Evolutionary conservation across 2,888 invertebrate genomes (phyloP).

Genomic region (Acanthoscelides obtectus): DNA sequence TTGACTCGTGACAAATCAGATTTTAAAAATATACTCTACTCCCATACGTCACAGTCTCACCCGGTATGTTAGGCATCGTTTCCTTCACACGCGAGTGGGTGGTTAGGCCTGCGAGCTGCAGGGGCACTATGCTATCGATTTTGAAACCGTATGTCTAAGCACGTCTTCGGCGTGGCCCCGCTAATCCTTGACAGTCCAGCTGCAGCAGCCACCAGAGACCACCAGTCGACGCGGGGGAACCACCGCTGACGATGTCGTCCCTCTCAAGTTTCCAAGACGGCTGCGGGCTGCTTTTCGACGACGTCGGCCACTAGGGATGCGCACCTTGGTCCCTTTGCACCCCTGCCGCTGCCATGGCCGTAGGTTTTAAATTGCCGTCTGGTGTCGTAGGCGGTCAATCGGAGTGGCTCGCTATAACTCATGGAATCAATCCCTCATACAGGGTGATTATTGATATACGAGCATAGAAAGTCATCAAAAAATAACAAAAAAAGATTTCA

Average conservation of each 20-base stretch:
- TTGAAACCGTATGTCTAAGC: constrained; percentile 31
- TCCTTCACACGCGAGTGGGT: not conserved
- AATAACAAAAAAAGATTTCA: no score
- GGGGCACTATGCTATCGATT: constrained; percentile 29
- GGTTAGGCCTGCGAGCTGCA: not conserved
- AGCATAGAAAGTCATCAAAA: no score
- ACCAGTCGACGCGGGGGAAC: not conserved
- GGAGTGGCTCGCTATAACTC: not conserved
- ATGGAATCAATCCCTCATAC: not conserved
- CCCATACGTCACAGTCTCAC: no score
- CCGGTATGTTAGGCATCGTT: no score
- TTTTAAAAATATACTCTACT: no score
- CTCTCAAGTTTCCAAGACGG: not conserved
- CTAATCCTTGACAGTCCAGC: not conserved
- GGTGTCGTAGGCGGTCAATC: not conserved
- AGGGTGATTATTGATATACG: no score
- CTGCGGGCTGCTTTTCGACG: not conserved
- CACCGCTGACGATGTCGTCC: not conserved
- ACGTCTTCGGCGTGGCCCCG: constrained; percentile 16
- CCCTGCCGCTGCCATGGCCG: no score
- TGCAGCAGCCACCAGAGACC: not conserved
- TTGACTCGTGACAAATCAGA: no score
- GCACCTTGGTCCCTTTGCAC: not conserved
- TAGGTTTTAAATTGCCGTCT: not conserved
- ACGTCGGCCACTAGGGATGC: not conserved